Evolutionary conservation across 2,888 invertebrate genomes (phyloP).

Genomic region (Stenoptilia bipunctidactyla): DNA sequence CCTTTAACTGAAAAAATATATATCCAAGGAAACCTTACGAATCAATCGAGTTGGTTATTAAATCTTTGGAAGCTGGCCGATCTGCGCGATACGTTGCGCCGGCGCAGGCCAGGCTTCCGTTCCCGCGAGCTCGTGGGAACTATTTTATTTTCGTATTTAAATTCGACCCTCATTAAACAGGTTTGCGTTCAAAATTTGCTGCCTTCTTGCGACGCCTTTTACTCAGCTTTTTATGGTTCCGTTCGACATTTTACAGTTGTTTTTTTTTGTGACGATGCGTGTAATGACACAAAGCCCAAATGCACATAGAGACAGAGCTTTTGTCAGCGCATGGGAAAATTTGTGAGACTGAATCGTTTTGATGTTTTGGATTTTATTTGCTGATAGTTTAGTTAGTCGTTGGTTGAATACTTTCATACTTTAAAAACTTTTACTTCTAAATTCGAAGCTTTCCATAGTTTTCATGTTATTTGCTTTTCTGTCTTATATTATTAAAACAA

Average conservation of each 20-base stretch:
- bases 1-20: no score
- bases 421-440: no score
- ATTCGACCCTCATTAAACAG: slow-evolving; percentile 71
- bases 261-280: slow-evolving; percentile 30
- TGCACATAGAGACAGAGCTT: neutral
- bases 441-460: no score
- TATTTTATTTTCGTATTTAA: slow-evolving; percentile 68
- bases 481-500: no score
- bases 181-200: slow-evolving; percentile 68
- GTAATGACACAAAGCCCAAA: neutral
- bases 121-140: slow-evolving; percentile 70
- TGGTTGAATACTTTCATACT: no score
- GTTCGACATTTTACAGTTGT: slow-evolving; percentile 65
- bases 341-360: no score
- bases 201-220: slow-evolving; percentile 71
- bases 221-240: slow-evolving; percentile 70
- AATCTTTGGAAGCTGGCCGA: neutral
- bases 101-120: slow-evolving; percentile 59
- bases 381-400: no score
- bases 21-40: no score
- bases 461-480: no score
- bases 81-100: slow-evolving; percentile 25
- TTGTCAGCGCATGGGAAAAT: no score
- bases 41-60: neutral
- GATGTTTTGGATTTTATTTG: no score